Conservation (phyloP, 2,797 vertebrate genomes). For the Tenualosa ilisha region DNA sequence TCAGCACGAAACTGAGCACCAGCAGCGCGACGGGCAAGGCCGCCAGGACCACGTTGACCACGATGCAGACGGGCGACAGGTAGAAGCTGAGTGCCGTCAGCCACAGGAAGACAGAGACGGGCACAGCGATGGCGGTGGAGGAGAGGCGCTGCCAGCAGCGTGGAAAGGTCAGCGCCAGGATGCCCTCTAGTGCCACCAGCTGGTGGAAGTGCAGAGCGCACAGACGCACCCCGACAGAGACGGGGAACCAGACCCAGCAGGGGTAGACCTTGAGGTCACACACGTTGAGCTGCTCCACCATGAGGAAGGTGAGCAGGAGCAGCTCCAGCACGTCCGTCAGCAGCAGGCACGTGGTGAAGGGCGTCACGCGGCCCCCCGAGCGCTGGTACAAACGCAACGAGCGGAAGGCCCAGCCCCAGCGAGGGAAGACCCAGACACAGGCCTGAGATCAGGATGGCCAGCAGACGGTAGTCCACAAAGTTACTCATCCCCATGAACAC, state of each 20-base stretch:
- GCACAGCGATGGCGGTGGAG: neutral
- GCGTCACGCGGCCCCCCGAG: neutral
- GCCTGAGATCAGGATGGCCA: neutral
- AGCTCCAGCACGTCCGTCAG: neutral
- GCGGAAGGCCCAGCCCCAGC: neutral
- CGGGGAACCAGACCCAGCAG: neutral
- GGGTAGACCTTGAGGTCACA: conserved; percentile 9
- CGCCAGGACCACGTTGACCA: neutral
- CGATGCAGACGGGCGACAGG: conserved; percentile 7
- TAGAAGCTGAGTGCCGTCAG: neutral
- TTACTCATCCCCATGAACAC: conserved; percentile 15
- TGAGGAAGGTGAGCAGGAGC: neutral
- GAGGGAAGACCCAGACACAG: neutral
- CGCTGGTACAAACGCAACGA: neutral
- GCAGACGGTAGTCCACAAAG: neutral
- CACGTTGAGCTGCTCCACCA: neutral
- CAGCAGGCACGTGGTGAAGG: neutral
- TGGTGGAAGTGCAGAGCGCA: conserved; percentile 16
- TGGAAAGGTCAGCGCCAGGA: neutral
- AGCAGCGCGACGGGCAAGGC: neutral
- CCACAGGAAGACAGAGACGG: neutral
- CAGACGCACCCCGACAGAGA: neutral
- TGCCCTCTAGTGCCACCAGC: conserved; percentile 6
- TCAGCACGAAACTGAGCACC: neutral
- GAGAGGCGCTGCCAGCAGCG: neutral